phyloP scores from a whole-genome alignment of 2,113 vertebrate genomes.

The Ancistrus triradiatus region DNA sequence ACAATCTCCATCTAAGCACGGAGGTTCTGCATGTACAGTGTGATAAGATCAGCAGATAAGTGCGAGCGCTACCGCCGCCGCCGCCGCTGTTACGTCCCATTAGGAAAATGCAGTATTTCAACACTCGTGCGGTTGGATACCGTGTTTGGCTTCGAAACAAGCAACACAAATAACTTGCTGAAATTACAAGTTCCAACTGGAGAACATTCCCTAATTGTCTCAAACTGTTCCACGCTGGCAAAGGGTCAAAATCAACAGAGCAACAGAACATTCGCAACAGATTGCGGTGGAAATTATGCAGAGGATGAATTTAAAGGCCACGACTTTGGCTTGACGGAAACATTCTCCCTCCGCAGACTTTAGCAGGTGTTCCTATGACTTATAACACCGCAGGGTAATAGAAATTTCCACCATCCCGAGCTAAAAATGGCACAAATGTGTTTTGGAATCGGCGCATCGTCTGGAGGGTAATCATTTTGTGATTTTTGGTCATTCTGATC shows the following conservation, averaged over 20 bases:
- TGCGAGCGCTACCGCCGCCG: no score
- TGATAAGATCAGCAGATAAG: not conserved
- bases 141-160: constrained; percentile 19
- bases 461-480: not conserved
- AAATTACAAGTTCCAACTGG: constrained; percentile 44
- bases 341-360: constrained; percentile 20
- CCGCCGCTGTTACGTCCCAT: constrained; percentile 1
- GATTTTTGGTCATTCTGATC: no score
- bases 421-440: not conserved
- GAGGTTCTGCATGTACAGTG: not conserved
- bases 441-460: not conserved
- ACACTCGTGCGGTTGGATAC: constrained; percentile 4
- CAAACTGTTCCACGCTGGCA: constrained; percentile 64
- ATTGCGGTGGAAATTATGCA: constrained; percentile 43
- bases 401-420: constrained; percentile 21
- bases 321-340: constrained; percentile 26
- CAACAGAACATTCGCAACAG: constrained; percentile 64
- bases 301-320: constrained; percentile 31
- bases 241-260: constrained; percentile 42
- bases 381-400: not conserved
- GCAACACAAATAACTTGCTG: constrained; percentile 36
- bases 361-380: constrained; percentile 44
- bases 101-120: constrained; percentile 15
- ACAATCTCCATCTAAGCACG: not conserved
- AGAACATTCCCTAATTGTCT: constrained; percentile 69